Conservation (phyloP, 2,113 vertebrate species). For the Bos indicus region DNA sequence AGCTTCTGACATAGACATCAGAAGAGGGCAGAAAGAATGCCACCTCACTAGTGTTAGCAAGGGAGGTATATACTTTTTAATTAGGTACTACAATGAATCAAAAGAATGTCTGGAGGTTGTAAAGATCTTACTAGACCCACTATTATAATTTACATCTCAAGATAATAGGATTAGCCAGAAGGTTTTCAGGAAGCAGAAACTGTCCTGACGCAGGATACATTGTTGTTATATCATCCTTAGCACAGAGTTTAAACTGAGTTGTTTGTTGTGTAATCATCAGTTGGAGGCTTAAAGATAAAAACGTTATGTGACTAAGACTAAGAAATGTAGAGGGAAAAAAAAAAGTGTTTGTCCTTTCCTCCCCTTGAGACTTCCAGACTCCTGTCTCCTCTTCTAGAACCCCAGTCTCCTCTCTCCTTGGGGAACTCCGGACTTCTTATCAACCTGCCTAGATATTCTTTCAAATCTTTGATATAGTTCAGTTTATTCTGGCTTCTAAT, state of each 20-base stretch:
- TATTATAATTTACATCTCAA: neutral
- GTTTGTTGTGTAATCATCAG: neutral
- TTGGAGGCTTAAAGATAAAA: neutral
- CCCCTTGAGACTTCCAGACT: neutral
- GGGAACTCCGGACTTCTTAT: neutral
- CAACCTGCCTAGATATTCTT: neutral
- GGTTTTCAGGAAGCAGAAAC: neutral
- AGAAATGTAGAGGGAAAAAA: neutral
- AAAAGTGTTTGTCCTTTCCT: neutral
- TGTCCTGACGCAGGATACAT: neutral
- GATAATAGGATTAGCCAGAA: neutral
- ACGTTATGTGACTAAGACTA: neutral
- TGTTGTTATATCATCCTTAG: neutral
- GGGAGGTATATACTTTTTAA: neutral
- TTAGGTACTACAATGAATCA: neutral
- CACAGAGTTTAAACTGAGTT: neutral
- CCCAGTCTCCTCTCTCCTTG: neutral
- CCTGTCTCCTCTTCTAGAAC: neutral
- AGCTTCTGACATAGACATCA: neutral
- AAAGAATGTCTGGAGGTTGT: neutral
- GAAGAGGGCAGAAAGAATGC: neutral
- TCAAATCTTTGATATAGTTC: neutral
- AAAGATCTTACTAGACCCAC: neutral
- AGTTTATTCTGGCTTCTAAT: neutral
- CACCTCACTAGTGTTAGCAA: neutral